phyloP scores from a whole-genome alignment of 2,888 invertebrate genomes.

The Yponomeuta malinellus region DNA sequence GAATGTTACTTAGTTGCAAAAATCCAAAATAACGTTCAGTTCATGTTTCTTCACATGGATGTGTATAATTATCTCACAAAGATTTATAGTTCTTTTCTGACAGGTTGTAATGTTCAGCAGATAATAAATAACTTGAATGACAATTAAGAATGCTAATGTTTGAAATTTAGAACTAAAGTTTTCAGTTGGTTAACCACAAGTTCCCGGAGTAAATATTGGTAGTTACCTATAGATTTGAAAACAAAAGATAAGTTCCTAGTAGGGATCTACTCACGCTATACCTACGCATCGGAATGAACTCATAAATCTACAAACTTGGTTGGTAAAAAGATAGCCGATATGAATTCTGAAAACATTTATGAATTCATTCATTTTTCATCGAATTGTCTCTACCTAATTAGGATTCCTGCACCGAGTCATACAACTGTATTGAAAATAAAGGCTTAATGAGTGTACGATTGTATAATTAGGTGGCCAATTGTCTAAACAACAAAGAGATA shows the following conservation, averaged over 20 bases:
- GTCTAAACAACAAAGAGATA: background rate
- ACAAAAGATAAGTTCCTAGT: background rate
- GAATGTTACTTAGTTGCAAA: background rate
- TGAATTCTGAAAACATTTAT: background rate
- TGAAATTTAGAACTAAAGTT: background rate
- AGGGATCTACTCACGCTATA: background rate
- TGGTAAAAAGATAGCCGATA: background rate
- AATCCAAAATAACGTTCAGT: background rate
- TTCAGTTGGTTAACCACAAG: background rate
- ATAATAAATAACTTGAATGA: background rate
- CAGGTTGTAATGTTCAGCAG: background rate
- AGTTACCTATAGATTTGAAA: background rate
- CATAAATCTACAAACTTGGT: background rate
- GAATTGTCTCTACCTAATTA: background rate
- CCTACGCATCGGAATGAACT: no score
- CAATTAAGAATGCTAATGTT: background rate
- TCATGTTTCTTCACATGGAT: background rate
- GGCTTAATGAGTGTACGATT: background rate
- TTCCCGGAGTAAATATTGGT: background rate
- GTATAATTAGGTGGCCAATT: background rate
- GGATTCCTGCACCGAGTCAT: background rate
- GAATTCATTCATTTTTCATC: background rate
- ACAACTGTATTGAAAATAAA: background rate
- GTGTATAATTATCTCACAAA: background rate
- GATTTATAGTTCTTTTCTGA: background rate